Base-by-base conservation (phyloP, 2,113 vertebrate genomes). In the Tauraco erythrolophus region DNA sequence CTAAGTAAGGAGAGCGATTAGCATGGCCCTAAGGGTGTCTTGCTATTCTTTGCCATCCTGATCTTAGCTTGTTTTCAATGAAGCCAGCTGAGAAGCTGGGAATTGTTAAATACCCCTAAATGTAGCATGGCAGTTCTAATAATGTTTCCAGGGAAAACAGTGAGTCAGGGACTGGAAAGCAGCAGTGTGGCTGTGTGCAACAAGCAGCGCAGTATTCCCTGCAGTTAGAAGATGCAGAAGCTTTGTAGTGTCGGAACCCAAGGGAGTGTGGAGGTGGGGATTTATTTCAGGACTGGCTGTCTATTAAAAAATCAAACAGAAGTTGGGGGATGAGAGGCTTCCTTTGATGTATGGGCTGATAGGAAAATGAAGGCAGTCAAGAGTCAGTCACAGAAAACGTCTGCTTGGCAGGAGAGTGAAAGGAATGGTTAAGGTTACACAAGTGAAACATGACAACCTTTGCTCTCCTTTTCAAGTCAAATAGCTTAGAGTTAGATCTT, bases 401-500 rank as follows among this genome's bases (percentile, higher is more conserved):
- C 74, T 93, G 31, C 46, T 64, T 88, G 81, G 57, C 74, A 48
- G 0, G 0, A 60, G 61, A 74, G 11, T 24, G 70, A 39, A 84
- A 79, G 77, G 74, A 61, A 69, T 35, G 45, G 56, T 75, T 82
- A 79, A 56, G 54, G 82, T 95, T 95, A 66, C 62, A 61, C 54
- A 57, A 95, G 70, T 56, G 70, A 88, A 94, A 94, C 61, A 9
- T 33, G 48, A 61, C 89, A 87, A 71, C 53, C 81, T 89, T 64
- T 94, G 54, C 82, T 83, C 81, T 85, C 39, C 65, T 96, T 96
- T 89, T 90, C 84, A 93, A 92, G 92, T 85, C 61, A 92, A 93
- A 65, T 57, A 78, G 74, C 66, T 89, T 56, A 30, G 78, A 82
- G 86, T 72, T 72, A 89, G 92, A 97, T 96, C 58, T 85, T 95